A percentile compares a stretch with the other conserved stretches of the same genome.
Conservation (phyloP, 2,797 vertebrate species). For the Arvicola amphibius region DNA sequence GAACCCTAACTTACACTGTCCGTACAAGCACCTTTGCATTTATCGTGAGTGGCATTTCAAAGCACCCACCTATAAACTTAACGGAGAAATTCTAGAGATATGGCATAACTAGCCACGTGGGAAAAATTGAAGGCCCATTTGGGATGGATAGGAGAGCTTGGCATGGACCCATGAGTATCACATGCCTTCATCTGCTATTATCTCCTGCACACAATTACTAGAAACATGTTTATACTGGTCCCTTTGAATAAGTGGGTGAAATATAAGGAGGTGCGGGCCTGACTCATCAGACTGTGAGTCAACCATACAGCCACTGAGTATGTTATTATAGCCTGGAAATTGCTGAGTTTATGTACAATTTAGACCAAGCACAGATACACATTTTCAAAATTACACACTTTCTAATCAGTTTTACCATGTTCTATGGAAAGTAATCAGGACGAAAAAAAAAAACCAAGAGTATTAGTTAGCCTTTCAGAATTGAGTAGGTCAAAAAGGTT, state of each 20-base stretch:
- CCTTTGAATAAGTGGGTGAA: slow-evolving; percentile 82
- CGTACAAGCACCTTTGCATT: slow-evolving; percentile 55
- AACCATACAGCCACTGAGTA: slow-evolving; percentile 59
- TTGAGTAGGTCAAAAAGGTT: slow-evolving; percentile 74
- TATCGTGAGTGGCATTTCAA: slow-evolving; percentile 20
- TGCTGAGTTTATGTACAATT: slow-evolving; percentile 80
- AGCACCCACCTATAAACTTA: slow-evolving; percentile 36
- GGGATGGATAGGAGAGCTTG: slow-evolving; percentile 45
- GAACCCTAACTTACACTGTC: background rate
- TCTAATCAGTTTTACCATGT: slow-evolving; percentile 83
- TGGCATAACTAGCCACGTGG: slow-evolving; percentile 55
- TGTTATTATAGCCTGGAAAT: slow-evolving; percentile 84
- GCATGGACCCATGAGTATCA: slow-evolving; percentile 64
- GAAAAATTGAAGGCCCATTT: slow-evolving; percentile 60
- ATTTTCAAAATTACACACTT: slow-evolving; percentile 83
- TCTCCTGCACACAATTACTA: slow-evolving; percentile 82
- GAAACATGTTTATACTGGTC: slow-evolving; percentile 82
- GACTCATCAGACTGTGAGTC: slow-evolving; percentile 81
- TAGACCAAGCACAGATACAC: slow-evolving; percentile 79
- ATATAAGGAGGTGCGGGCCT: slow-evolving; percentile 81
- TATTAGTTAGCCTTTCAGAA: slow-evolving; percentile 69
- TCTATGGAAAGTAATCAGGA: slow-evolving; percentile 79
- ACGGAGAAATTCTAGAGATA: slow-evolving; percentile 23
- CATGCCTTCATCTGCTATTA: slow-evolving; percentile 72
- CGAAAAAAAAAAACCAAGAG: slow-evolving; percentile 58